Conservation (phyloP, 2,113 vertebrate species). For the Cebus imitator region DNA sequence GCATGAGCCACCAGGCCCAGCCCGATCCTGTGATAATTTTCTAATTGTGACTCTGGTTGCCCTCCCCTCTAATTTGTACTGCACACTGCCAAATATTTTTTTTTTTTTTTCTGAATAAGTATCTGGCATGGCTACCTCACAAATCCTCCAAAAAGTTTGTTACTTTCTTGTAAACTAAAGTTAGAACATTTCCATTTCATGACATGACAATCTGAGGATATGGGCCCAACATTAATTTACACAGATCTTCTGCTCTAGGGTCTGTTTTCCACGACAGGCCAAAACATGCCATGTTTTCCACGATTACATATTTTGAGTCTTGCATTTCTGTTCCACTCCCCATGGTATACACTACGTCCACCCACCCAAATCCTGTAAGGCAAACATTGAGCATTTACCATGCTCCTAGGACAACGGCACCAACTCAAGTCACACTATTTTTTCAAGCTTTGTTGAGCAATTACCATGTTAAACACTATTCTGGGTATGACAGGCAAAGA, state of each 20-base stretch:
- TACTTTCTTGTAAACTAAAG: background rate
- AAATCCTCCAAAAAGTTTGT: background rate
- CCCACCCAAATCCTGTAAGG: background rate
- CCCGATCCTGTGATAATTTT: background rate
- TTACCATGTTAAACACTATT: background rate
- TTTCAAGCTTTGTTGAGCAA: background rate
- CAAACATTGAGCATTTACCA: background rate
- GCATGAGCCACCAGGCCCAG: too few species aligned
- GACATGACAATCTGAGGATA: background rate
- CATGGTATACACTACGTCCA: background rate
- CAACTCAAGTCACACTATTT: background rate
- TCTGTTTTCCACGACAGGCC: background rate
- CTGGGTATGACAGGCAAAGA: background rate
- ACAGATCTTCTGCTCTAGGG: background rate
- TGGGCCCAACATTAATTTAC: background rate
- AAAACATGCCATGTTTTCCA: too few species aligned
- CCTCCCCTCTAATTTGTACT: background rate
- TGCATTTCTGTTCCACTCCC: background rate
- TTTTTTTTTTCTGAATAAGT: background rate
- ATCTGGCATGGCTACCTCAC: background rate
- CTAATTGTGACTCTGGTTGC: conserved; percentile 3
- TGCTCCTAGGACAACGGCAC: background rate
- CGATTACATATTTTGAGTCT: background rate
- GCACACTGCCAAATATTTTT: background rate
- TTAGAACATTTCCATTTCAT: background rate